A percentile compares a stretch with the other conserved stretches of the same genome.
Evolutionary conservation across 1,140 invertebrate species (phyloP).

Genomic region (Magallana angulata): DNA sequence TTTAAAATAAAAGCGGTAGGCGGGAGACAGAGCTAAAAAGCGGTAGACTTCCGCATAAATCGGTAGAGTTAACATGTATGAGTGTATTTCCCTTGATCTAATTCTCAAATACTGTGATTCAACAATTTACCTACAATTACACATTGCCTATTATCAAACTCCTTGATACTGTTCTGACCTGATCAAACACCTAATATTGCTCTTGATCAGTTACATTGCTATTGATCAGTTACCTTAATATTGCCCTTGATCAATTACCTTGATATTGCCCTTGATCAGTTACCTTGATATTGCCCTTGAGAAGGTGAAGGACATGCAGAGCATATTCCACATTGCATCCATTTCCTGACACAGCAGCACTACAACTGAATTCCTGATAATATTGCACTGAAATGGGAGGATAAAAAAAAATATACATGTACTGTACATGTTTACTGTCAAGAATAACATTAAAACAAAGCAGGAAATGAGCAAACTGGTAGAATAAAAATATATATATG

Average conservation of each 20-base stretch:
- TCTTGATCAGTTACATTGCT: constrained; percentile 83
- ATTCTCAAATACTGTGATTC: constrained; percentile 89
- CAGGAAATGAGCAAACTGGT: no score
- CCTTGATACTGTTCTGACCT: constrained; percentile 89
- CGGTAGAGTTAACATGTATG: no score
- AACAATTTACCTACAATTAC: constrained; percentile 62
- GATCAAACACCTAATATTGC: constrained; percentile 86
- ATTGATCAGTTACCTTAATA: constrained; percentile 83
- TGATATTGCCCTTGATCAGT: constrained; percentile 88
- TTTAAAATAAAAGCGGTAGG: no score
- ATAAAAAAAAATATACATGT: no score
- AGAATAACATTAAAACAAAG: no score
- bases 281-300: constrained; percentile 90
- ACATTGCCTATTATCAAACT: no score
- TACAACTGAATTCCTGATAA: constrained; percentile 91
- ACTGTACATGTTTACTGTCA: no score
- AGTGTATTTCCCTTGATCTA: not conserved
- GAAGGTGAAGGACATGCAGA: constrained; percentile 92
- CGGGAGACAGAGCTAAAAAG: no score
- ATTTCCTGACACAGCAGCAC: constrained; percentile 92
- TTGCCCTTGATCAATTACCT: constrained; percentile 84
- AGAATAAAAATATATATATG: no score
- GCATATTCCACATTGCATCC: constrained; percentile 97
- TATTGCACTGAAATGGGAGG: constrained; percentile 71
- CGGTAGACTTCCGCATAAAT: no score